A percentile compares a stretch with the other conserved stretches of the same genome.
Conservation (phyloP, 37 sponge, comb jelly and placozoan genomes). For the Spongilla lacustris region DNA sequence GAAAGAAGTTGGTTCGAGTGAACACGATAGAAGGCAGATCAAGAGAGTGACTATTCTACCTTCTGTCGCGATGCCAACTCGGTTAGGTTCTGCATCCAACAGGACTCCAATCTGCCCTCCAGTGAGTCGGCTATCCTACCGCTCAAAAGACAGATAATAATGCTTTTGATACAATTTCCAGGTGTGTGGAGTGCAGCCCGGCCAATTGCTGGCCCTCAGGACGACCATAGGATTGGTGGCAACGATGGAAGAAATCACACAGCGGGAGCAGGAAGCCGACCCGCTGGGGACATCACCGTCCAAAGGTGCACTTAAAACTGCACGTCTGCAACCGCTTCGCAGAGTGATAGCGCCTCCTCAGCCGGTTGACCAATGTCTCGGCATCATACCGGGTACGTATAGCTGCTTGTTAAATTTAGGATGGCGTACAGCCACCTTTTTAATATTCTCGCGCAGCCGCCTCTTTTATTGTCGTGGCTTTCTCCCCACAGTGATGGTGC, state of each 20-base stretch:
- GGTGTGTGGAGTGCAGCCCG: conserved; percentile 63
- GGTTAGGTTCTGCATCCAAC: not conserved
- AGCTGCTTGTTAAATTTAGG: too few species aligned
- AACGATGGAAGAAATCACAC: not conserved
- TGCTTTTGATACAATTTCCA: not conserved
- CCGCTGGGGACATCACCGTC: not conserved
- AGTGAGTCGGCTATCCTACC: not conserved
- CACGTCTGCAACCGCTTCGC: conserved; percentile 34
- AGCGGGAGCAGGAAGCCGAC: not conserved
- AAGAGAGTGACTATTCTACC: not conserved
- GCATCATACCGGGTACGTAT: conserved; percentile 55
- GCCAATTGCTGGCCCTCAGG: conserved; percentile 47
- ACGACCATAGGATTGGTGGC: conserved; percentile 36
- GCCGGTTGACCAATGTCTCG: conserved; percentile 33
- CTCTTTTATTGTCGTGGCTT: not conserved
- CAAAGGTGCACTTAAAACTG: not conserved
- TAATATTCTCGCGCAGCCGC: too few species aligned
- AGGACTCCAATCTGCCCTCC: conserved; percentile 17
- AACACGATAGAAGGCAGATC: not conserved
- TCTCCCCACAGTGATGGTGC: not conserved
- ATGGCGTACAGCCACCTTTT: too few species aligned
- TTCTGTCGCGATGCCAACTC: not conserved
- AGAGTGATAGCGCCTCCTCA: conserved; percentile 21
- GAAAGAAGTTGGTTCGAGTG: not conserved
- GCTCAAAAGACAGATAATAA: not conserved